Conservation (phyloP, 1,140 invertebrate genomes). For the Tetragnatha versicolor region DNA sequence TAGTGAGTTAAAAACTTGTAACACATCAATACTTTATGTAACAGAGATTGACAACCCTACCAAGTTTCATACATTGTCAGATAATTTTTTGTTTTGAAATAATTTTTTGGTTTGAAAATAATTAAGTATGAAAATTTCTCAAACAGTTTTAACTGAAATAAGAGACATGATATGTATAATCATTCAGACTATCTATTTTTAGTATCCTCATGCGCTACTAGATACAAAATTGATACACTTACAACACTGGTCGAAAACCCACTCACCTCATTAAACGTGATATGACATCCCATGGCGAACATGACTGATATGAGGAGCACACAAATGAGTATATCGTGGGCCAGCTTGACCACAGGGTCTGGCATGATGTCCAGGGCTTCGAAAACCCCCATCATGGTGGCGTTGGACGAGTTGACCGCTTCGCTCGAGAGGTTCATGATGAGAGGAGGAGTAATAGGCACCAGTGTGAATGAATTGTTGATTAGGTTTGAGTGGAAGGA, state of each 20-base stretch:
- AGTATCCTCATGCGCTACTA: not conserved
- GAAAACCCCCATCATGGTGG: not conserved
- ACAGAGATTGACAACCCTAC: too few species aligned
- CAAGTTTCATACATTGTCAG: too few species aligned
- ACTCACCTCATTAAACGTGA: conserved; percentile 54
- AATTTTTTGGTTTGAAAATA: too few species aligned
- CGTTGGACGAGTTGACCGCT: conserved; percentile 13
- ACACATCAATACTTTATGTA: too few species aligned
- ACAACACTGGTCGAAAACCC: not conserved
- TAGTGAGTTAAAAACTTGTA: too few species aligned
- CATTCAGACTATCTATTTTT: too few species aligned
- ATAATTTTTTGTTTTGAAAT: too few species aligned
- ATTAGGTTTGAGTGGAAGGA: too few species aligned
- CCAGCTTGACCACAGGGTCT: conserved; percentile 51
- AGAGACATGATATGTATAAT: too few species aligned
- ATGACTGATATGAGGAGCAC: conserved; percentile 59
- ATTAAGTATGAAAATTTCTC: too few species aligned
- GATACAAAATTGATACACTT: not conserved
- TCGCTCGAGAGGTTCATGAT: conserved; percentile 38
- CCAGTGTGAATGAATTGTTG: too few species aligned
- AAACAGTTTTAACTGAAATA: too few species aligned
- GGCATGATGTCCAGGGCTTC: conserved; percentile 7
- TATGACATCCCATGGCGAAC: conserved; percentile 61
- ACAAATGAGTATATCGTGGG: conserved; percentile 58
- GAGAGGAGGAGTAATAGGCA: not conserved